A percentile compares a stretch with the other conserved stretches of the same genome.
phyloP scores from a whole-genome alignment of 2,888 invertebrate species.

The Dexiosoma caninum region DNA sequence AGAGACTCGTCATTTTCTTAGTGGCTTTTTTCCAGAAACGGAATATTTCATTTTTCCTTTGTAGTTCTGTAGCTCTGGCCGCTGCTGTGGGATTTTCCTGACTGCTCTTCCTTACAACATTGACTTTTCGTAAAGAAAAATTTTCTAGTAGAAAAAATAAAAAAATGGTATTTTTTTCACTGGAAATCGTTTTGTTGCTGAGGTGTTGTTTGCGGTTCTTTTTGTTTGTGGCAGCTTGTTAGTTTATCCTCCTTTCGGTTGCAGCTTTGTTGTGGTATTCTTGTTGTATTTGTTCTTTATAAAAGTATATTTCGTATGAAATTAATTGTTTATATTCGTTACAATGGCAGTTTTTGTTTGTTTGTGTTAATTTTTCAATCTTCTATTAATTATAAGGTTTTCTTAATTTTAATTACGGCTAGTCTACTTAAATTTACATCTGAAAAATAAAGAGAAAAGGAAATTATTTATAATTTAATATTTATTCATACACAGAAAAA shows the following conservation, averaged over 20 bases:
- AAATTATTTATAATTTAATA: neutral
- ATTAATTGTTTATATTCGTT: conserved; percentile 30
- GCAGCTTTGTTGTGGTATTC: conserved; percentile 24
- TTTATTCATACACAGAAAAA: no score
- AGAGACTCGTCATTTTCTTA: neutral
- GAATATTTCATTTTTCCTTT: neutral
- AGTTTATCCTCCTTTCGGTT: conserved; percentile 14
- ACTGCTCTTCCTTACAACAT: neutral
- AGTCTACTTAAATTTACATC: conserved; percentile 35
- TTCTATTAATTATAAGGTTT: neutral
- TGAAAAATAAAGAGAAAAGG: conserved; percentile 19
- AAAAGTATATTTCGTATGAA: conserved; percentile 20
- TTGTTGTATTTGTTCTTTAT: conserved; percentile 18
- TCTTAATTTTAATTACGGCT: neutral
- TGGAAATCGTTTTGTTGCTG: neutral
- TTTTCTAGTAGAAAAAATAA: neutral
- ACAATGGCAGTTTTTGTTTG: conserved; percentile 57
- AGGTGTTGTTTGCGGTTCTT: conserved; percentile 8
- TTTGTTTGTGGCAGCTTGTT: conserved; percentile 29
- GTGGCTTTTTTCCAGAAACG: neutral
- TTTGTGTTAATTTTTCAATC: conserved; percentile 13
- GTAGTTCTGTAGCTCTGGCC: neutral
- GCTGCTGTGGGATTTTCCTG: neutral
- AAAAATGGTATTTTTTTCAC: neutral
- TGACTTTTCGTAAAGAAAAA: neutral